Conservation (phyloP, 2,888 invertebrate species). For the Rapana venosa region DNA sequence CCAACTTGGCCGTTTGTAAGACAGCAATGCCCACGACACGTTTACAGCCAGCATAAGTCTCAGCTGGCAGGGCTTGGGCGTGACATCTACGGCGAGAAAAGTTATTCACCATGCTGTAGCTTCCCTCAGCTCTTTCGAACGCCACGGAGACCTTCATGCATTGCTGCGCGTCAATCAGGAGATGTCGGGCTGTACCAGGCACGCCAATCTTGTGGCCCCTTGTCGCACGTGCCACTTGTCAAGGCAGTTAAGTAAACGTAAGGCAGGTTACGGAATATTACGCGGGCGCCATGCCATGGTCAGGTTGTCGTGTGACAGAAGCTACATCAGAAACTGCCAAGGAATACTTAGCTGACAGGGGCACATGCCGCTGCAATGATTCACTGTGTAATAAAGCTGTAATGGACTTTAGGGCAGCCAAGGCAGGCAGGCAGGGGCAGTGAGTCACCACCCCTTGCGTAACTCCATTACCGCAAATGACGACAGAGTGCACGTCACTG, state of each 20-base stretch:
- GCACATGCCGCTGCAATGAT: neutral
- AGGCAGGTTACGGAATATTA: neutral
- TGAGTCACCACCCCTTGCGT: neutral
- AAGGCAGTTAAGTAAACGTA: neutral
- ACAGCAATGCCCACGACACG: constrained; percentile 15
- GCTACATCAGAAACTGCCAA: neutral
- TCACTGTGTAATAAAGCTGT: constrained; percentile 9
- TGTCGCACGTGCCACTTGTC: constrained; percentile 24
- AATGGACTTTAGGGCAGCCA: neutral
- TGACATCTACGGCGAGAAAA: constrained; percentile 21
- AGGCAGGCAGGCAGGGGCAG: neutral
- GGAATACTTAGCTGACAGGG: neutral
- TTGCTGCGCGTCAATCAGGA: neutral
- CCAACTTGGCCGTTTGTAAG: constrained; percentile 10
- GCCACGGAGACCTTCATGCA: neutral
- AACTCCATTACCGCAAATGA: no score
- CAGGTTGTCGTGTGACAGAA: constrained; percentile 1
- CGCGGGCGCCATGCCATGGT: constrained; percentile 10
- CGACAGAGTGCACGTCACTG: neutral
- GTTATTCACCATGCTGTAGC: neutral
- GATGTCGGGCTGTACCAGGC: neutral
- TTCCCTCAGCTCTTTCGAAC: neutral
- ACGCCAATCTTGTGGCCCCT: constrained; percentile 1
- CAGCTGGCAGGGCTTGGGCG: neutral
- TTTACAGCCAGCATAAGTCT: constrained; percentile 28